A percentile compares a stretch with the other conserved stretches of the same genome.
Conservation (phyloP, 2,888 invertebrate genomes). For the Cynaeus angustus region DNA sequence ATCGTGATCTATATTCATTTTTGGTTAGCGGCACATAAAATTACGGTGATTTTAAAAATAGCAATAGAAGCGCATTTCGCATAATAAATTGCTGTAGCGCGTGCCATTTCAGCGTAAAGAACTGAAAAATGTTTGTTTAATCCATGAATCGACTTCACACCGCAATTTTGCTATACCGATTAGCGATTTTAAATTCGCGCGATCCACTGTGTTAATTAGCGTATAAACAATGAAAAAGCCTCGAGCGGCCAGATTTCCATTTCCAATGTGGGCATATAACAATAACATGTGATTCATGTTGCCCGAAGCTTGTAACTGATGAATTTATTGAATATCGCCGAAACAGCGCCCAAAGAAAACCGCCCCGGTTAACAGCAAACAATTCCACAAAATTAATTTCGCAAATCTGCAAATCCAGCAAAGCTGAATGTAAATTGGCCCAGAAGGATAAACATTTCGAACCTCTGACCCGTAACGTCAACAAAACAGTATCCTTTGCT, state of each 20-base stretch:
- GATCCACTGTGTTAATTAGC: slow-evolving; percentile 59
- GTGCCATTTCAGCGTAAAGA: slow-evolving; percentile 7
- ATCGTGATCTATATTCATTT: too few relatives aligned
- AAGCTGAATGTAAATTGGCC: slow-evolving; percentile 24
- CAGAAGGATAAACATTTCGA: slow-evolving; percentile 27
- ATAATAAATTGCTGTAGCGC: slow-evolving; percentile 1
- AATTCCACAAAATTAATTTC: slow-evolving; percentile 39
- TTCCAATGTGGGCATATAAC: slow-evolving; percentile 58
- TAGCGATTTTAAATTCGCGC: slow-evolving; percentile 54
- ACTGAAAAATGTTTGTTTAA: slow-evolving; percentile 40
- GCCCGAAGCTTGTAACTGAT: slow-evolving; percentile 61
- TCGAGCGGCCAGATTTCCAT: slow-evolving; percentile 59
- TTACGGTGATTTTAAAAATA: too few relatives aligned
- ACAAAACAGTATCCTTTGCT: slow-evolving; percentile 17
- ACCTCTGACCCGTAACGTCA: slow-evolving; percentile 13
- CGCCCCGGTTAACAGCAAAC: slow-evolving; percentile 15
- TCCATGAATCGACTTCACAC: slow-evolving; percentile 43
- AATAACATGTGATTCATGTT: slow-evolving; percentile 63
- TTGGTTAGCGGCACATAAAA: too few relatives aligned
- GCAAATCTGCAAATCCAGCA: slow-evolving; percentile 27
- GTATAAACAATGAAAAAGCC: slow-evolving; percentile 61
- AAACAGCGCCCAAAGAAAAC: slow-evolving; percentile 18
- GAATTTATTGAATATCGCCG: slow-evolving; percentile 58
- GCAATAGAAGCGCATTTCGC: too few relatives aligned
- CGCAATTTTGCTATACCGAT: slow-evolving; percentile 47